Evolutionary conservation across 1,140 invertebrate species (phyloP).

Genomic region (Aphis gossypii): DNA sequence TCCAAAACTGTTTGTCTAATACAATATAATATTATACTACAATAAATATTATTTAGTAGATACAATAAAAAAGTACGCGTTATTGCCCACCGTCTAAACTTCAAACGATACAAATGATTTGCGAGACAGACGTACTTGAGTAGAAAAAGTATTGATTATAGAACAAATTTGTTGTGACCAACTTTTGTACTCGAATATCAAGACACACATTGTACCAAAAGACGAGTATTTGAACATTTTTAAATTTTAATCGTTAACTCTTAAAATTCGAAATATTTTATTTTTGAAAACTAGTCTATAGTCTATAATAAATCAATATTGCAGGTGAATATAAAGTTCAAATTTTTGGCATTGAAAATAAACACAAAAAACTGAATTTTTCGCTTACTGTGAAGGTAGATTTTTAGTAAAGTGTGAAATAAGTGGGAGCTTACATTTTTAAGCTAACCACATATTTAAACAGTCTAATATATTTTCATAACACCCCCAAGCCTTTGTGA

Average conservation of each 20-base stretch:
- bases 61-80: neutral
- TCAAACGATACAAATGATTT: neutral
- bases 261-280: neutral
- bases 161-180: neutral
- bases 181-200: neutral
- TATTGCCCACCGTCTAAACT: neutral
- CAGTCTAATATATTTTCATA: neutral
- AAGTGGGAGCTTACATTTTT: neutral
- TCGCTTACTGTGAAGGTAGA: neutral
- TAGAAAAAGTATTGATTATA: neutral
- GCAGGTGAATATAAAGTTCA: neutral
- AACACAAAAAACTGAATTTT: neutral
- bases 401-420: neutral
- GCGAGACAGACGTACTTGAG: neutral
- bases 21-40: neutral
- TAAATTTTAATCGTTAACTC: neutral
- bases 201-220: neutral
- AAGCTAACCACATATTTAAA: neutral
- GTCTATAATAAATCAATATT: neutral
- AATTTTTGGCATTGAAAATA: neutral
- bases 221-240: neutral
- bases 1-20: conserved; percentile 31
- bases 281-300: neutral
- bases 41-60: neutral
- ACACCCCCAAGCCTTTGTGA: neutral